Conservation (phyloP, 2,888 invertebrate genomes). For the Ichneumoninae sp. region DNA sequence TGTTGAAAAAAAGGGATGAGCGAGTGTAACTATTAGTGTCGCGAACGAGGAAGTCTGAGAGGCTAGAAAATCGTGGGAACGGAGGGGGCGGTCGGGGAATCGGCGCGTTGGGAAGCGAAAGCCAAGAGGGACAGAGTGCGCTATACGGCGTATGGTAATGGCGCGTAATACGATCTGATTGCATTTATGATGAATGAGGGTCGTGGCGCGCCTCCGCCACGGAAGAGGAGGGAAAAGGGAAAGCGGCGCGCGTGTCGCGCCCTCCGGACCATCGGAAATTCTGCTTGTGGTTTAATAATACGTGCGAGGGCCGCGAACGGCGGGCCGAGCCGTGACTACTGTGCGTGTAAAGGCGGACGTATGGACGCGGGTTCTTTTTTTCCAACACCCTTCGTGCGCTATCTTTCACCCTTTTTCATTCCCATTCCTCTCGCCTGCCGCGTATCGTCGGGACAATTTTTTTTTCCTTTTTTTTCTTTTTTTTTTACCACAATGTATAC, state of each 20-base stretch:
- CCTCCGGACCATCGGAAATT: conserved; percentile 71
- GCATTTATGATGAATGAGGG: conserved; percentile 78
- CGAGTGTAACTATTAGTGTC: conserved; percentile 24
- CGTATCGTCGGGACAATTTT: not conserved
- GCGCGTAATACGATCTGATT: conserved; percentile 79
- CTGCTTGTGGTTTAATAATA: conserved; percentile 76
- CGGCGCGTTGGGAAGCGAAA: conserved; percentile 21
- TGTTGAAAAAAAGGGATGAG: conserved; percentile 10
- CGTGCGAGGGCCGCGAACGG: conserved; percentile 24
- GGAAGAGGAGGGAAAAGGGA: conserved; percentile 37
- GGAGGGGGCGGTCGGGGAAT: conserved; percentile 40
- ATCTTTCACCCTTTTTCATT: conserved; percentile 32
- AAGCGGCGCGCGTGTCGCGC: conserved; percentile 70
- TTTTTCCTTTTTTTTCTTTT: not conserved
- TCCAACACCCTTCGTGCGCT: conserved; percentile 11
- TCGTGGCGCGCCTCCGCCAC: conserved; percentile 63
- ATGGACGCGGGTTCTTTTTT: conserved; percentile 14
- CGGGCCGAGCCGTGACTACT: not conserved
- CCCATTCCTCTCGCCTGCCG: conserved; percentile 21
- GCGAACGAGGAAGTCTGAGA: conserved; percentile 32
- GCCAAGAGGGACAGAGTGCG: conserved; percentile 31
- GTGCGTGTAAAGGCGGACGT: not conserved
- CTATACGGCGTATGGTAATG: conserved; percentile 75
- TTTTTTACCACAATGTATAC: conserved; percentile 4
- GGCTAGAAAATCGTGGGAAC: conserved; percentile 22